These are phyloP conservation scores for Lipophrys pholis DNA, from an alignment of 2,113 vertebrate species.

Conservation along the genomic window DNA sequence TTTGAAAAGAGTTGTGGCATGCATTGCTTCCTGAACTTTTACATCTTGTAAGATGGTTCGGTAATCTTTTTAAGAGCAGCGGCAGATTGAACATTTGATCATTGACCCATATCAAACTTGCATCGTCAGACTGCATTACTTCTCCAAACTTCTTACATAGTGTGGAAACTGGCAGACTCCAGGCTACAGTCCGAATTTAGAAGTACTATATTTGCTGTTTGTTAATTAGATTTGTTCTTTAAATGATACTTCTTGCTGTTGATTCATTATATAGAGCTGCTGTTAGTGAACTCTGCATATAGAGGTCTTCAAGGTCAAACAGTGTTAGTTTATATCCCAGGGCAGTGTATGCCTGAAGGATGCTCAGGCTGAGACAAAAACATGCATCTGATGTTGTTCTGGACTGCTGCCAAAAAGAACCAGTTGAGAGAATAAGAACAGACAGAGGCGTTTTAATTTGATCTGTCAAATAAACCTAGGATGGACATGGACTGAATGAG, in stretches of 20 bases:
- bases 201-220: neutral
- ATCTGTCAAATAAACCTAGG: constrained; percentile 19
- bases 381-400: constrained; percentile 33
- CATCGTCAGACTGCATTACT: neutral
- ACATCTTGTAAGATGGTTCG: neutral
- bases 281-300: constrained; percentile 51
- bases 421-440: neutral
- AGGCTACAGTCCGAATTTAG: neutral
- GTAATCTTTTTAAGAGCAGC: neutral
- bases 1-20: neutral
- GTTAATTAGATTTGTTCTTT: neutral
- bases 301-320: constrained; percentile 22
- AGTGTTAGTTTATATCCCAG: constrained; percentile 13
- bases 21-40: neutral
- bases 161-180: neutral
- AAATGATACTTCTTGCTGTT: constrained; percentile 23
- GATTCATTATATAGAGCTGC: constrained; percentile 51
- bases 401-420: constrained; percentile 29
- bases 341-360: constrained; percentile 25
- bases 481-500: neutral
- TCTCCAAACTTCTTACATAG: neutral
- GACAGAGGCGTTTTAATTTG: constrained; percentile 22
- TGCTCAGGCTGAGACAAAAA: constrained; percentile 24
- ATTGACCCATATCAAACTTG: neutral
- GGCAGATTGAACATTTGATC: neutral